Evolutionary conservation across 2,113 vertebrate genomes (phyloP), one percentile per base, ranked within the genome.

Genomic region (Psephotus haematonotus): DNA sequence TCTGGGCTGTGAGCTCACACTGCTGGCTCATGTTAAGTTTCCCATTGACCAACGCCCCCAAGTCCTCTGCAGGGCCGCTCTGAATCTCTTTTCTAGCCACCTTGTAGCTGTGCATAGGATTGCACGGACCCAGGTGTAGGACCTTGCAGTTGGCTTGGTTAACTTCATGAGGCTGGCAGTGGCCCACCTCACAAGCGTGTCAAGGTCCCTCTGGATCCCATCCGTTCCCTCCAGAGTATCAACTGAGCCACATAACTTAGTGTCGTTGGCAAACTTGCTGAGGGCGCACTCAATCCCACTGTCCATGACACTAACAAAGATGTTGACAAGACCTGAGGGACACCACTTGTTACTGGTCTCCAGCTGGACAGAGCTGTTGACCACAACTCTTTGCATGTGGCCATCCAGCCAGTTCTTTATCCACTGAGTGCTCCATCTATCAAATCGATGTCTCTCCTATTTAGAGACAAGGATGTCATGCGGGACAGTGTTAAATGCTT

Each of bases 351-450:
- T 57, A 57, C 19, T 33, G 53, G 18, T 33, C 31, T 57, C 53
- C 53, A 33, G 18, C 1, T 13, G 18, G 53, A 57, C 4, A 1
- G 31, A 57, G 7, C 18, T 3, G 0, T 9, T 33, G 3, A 20
- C 39, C 39, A 39, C 53, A 57, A 33, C 31, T 33, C 53, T 39
- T 39, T 57, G 18, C 8, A 9, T 57, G 53, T 8, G 12, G 18
- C 53, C 53, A 57, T 33, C 31, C 7, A 33, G 18, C 5, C 31
- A 33, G 18, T 33, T 57, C 53, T 33, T 57, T 57, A 57, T 33
- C 53, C 53, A 57, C 53, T 3, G 2, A 33, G 3, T 57, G 18
- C 1, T 33, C 31, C 31, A 57, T 1, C 29, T 33, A 20, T 55
- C 53, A 33, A 55, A 55, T 55, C 19, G 11, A 33, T 20, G 29